Evolutionary conservation across 2,888 invertebrate genomes (phyloP).

Genomic region (Rotaria magnacalcarata): DNA sequence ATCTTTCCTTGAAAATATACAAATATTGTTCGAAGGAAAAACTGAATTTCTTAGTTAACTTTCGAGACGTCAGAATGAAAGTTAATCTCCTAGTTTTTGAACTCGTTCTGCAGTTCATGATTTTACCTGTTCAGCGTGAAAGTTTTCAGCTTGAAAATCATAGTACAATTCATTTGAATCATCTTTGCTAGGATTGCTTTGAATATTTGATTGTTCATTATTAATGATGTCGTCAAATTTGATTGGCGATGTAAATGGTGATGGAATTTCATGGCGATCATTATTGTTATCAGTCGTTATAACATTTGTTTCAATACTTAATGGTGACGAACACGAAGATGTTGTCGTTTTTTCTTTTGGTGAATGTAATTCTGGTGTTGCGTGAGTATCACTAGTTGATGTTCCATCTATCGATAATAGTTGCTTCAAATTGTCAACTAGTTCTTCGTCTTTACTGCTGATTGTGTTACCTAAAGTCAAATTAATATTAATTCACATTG

Average conservation of each 20-base stretch:
- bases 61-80: too few species aligned
- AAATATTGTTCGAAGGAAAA: too few species aligned
- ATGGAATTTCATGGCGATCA: background rate
- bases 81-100: too few species aligned
- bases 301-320: background rate
- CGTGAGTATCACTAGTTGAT: background rate
- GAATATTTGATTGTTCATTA: background rate
- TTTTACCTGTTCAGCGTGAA: slow-evolving; percentile 10
- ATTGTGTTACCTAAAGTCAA: background rate
- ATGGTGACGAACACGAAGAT: background rate
- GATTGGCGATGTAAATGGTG: background rate
- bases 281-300: background rate
- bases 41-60: too few species aligned
- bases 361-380: too few species aligned
- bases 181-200: background rate
- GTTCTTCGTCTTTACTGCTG: background rate
- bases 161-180: background rate
- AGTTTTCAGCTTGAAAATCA: slow-evolving; percentile 23
- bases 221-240: background rate
- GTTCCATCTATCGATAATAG: background rate
- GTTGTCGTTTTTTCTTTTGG: background rate
- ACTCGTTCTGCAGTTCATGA: background rate
- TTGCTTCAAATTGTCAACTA: too few species aligned
- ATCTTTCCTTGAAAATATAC: too few species aligned
- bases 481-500: too few species aligned